These are phyloP conservation scores for Pangasius macronema DNA, from an alignment of 2,797 vertebrate species.

Conservation along the genomic window DNA sequence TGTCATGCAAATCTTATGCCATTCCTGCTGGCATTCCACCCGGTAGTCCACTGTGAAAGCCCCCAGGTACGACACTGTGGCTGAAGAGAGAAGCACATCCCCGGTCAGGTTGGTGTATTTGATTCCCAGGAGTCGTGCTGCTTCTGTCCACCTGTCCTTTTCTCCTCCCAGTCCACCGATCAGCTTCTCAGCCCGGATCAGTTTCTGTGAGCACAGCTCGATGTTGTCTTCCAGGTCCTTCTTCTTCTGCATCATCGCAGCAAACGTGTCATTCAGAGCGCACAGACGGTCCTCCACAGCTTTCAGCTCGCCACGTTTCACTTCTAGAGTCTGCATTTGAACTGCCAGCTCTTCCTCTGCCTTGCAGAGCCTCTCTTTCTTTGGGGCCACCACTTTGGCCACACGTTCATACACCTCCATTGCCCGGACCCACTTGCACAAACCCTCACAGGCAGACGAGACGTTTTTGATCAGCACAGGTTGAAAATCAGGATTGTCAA, in stretches of 20 bases:
- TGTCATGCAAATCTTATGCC: conserved; percentile 80
- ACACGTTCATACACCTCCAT: conserved; percentile 91
- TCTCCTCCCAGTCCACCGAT: conserved; percentile 93
- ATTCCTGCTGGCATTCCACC: conserved; percentile 79
- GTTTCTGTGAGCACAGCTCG: conserved; percentile 86
- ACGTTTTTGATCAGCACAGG: conserved; percentile 88
- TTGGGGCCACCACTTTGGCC: conserved; percentile 89
- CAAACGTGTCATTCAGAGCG: conserved; percentile 82
- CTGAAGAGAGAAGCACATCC: conserved; percentile 88
- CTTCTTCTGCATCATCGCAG: conserved; percentile 82
- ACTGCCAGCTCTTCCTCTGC: conserved; percentile 77
- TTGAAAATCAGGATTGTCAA: conserved; percentile 87
- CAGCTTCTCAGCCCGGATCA: conserved; percentile 86
- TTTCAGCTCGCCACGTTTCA: conserved; percentile 86
- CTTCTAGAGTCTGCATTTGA: conserved; percentile 82
- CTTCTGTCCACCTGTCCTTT: conserved; percentile 92
- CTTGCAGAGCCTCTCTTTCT: conserved; percentile 78
- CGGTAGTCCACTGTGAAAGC: conserved; percentile 91
- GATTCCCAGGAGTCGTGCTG: conserved; percentile 75
- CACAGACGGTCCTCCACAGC: conserved; percentile 82
- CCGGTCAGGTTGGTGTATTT: conserved; percentile 86
- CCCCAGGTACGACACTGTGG: conserved; percentile 88
- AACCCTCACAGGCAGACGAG: conserved; percentile 91
- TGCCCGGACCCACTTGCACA: conserved; percentile 93
- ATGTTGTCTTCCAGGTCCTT: conserved; percentile 84